Evolutionary conservation across 2,888 invertebrate genomes (phyloP), one percentile per base, ranked within the genome.

Genomic region (Andrena camellia): DNA sequence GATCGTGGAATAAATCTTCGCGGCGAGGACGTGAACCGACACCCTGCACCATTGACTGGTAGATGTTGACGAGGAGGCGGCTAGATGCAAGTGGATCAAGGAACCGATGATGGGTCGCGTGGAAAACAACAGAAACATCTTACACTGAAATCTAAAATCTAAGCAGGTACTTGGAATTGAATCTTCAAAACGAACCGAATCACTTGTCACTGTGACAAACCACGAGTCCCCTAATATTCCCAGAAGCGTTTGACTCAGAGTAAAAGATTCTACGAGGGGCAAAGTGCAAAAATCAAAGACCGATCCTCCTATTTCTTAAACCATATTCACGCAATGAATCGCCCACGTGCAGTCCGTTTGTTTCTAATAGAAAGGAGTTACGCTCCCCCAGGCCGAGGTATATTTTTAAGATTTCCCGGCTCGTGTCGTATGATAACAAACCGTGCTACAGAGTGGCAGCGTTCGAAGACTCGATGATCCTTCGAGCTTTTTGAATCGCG

Each of bases 361-460:
- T 73, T 64, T 35, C 31, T 57, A 48, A 72, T 64, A 10, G 48
- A 48, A 67, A 35, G 29, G 13, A 48, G 48, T 8, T 2, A 17
- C 42, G 26, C 17, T 5, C 23, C 20, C 17, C n/a, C 23, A 33
- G 13, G 13, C 31, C 1, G 2, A 1, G 20, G 17, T 48, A 63
- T 66, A 72, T 77, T 50, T 64, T 50, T 35, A n/a, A 29, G 17
- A 33, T 7, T 17, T 20, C 29, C 17, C 31, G 7, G 17, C 6
- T 52, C 33, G 17, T 35, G 54, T 33, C 71, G n/a, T 17, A 7
- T 8, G 10, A 17, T 54, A 64, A 71, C 63, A 64, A 77, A 71
- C 63, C 29, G 33, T 23, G 6, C 23, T 31, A 67, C 64, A 48
- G n/a, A 59, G 57, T 42, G 33, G 13, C 20, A 5, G 26, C n/a